phyloP scores from a whole-genome alignment of 2,797 vertebrate species.

The Thunnus albacares region DNA sequence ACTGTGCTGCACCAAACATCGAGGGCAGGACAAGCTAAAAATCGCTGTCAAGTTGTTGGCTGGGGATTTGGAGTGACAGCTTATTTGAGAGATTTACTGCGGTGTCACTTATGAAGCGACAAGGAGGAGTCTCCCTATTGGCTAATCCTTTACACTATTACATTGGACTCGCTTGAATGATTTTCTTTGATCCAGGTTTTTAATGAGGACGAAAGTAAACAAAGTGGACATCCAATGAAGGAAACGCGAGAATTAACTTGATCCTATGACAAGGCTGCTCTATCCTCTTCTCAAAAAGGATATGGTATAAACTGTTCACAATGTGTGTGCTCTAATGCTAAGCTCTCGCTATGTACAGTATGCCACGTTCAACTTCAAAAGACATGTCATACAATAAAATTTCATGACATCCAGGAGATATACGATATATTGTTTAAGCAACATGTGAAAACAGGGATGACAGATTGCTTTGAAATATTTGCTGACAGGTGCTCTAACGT shows the following conservation, averaged over 20 bases:
- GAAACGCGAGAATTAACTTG: neutral
- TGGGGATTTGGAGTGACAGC: conserved; percentile 70
- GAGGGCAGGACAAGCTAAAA: conserved; percentile 54
- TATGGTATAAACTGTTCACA: neutral
- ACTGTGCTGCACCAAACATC: conserved; percentile 59
- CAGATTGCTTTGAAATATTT: neutral
- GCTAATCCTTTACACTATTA: conserved; percentile 46
- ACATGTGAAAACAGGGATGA: neutral
- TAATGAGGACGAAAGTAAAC: conserved; percentile 24
- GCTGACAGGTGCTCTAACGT: no score
- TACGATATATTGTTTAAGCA: neutral
- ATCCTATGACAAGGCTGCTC: neutral
- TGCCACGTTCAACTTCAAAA: neutral
- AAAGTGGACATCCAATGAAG: neutral
- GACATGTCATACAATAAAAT: neutral
- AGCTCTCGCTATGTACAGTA: neutral
- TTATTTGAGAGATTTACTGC: conserved; percentile 81
- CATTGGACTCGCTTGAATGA: conserved; percentile 26
- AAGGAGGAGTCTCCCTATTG: conserved; percentile 30
- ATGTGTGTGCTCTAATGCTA: neutral
- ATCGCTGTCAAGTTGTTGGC: conserved; percentile 59
- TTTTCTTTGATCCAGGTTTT: conserved; percentile 40
- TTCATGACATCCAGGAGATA: neutral
- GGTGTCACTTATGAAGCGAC: conserved; percentile 70
- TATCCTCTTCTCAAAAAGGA: neutral